phyloP scores from a whole-genome alignment of 2,888 invertebrate species.

The Dorcus parallelipipedus region DNA sequence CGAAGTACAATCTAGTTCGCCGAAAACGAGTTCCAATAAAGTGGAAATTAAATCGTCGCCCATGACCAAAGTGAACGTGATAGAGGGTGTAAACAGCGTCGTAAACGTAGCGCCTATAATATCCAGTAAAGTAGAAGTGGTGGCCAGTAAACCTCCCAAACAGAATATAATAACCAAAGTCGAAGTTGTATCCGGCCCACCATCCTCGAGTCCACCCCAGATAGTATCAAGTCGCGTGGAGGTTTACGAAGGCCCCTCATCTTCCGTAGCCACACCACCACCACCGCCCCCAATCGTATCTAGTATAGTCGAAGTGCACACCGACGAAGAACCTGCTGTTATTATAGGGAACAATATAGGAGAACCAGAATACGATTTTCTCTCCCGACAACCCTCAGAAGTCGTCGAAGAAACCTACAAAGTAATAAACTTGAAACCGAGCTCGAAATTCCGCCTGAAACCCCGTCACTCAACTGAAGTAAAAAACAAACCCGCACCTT shows the following conservation, averaged over 20 bases:
- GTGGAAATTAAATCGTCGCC: conserved; percentile 56
- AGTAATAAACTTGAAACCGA: conserved; percentile 76
- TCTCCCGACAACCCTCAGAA: conserved; percentile 81
- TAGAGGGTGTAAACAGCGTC: conserved; percentile 36
- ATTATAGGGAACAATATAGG: conserved; percentile 68
- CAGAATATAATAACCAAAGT: conserved; percentile 43
- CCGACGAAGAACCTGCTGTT: conserved; percentile 54
- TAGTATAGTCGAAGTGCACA: conserved; percentile 55
- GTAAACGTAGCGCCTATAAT: conserved; percentile 48
- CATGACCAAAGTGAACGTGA: conserved; percentile 44
- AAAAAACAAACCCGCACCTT: conserved; percentile 46
- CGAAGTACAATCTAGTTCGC: conserved; percentile 32
- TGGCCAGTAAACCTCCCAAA: conserved; percentile 30
- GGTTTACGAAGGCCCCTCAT: conserved; percentile 35
- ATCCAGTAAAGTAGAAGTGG: conserved; percentile 42
- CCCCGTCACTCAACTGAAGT: conserved; percentile 48
- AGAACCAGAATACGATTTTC: conserved; percentile 80
- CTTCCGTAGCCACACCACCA: conserved; percentile 29
- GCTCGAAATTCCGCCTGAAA: conserved; percentile 55
- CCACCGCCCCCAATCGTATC: conserved; percentile 48
- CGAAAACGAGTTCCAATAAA: conserved; percentile 48
- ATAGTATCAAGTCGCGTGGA: conserved; percentile 40
- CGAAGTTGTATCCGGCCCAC: conserved; percentile 36
- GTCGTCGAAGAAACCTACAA: conserved; percentile 82
- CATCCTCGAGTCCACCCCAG: conserved; percentile 20